A percentile compares a stretch with the other conserved stretches of the same genome.
These are phyloP conservation scores for Episyrphus balteatus DNA, from an alignment of 1,140 invertebrate species.

Conservation along the genomic window DNA sequence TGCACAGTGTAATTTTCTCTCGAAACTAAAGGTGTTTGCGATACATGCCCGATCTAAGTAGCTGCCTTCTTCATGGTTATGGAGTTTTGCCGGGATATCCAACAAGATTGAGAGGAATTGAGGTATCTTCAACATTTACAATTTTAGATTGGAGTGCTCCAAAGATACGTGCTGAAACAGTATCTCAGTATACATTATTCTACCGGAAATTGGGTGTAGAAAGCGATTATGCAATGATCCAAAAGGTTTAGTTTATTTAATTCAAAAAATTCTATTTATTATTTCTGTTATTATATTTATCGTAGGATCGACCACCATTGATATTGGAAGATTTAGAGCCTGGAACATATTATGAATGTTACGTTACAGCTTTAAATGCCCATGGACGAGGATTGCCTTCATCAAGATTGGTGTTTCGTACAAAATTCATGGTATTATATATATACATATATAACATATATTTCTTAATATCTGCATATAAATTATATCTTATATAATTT, in stretches of 20 bases:
- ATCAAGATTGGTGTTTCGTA: slow-evolving; percentile 60
- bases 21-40: slow-evolving; percentile 52
- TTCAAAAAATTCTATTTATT: not conserved
- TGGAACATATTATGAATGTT: slow-evolving; percentile 68
- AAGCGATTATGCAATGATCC: slow-evolving; percentile 42
- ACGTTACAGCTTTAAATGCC: slow-evolving; percentile 66
- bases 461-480: not conserved
- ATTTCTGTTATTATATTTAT: not conserved
- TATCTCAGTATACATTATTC: slow-evolving; percentile 56
- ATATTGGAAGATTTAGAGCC: slow-evolving; percentile 62
- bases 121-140: slow-evolving; percentile 61
- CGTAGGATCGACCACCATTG: slow-evolving; percentile 53
- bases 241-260: slow-evolving; percentile 35
- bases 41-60: slow-evolving; percentile 66
- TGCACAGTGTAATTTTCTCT: too few relatives aligned
- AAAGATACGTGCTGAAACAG: slow-evolving; percentile 54
- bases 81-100: slow-evolving; percentile 66
- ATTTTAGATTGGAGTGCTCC: slow-evolving; percentile 70
- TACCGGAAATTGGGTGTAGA: slow-evolving; percentile 45
- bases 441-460: too few relatives aligned
- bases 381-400: slow-evolving; percentile 66
- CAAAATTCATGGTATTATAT: slow-evolving; percentile 43
- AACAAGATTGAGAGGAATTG: slow-evolving; percentile 51
- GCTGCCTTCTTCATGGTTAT: slow-evolving; percentile 71
- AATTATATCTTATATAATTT: not conserved